Conservation (phyloP, 2,888 invertebrate genomes). For the Cactoblastis cactorum region DNA sequence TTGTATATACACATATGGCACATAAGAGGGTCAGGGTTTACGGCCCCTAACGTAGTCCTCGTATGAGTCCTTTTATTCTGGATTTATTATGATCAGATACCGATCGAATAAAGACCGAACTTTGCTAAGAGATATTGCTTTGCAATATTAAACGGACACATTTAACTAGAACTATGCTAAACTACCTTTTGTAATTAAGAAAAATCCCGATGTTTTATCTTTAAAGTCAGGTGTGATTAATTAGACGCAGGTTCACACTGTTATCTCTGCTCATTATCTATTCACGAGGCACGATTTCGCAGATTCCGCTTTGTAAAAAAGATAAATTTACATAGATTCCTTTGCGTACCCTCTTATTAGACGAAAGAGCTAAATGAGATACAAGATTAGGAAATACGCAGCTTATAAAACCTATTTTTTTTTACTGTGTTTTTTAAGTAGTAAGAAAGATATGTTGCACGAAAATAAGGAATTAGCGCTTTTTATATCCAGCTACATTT, state of each 20-base stretch:
- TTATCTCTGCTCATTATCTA: conserved; percentile 67
- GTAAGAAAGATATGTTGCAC: no score
- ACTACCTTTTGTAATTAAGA: conserved; percentile 5
- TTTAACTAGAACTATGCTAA: not conserved
- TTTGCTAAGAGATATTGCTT: no score
- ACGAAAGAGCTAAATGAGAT: not conserved
- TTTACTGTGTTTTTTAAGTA: no score
- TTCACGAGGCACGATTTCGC: conserved; percentile 58
- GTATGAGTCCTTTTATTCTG: no score
- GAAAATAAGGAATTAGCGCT: no score
- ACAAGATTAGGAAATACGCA: not conserved
- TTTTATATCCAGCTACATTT: no score
- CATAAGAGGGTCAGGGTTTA: no score
- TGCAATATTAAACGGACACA: not conserved
- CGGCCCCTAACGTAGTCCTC: no score
- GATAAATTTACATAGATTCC: conserved; percentile 39
- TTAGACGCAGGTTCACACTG: conserved; percentile 50
- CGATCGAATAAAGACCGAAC: no score
- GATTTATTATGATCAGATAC: no score
- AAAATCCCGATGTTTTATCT: not conserved
- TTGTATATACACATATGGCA: no score
- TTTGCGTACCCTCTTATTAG: not conserved
- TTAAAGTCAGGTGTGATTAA: conserved; percentile 50
- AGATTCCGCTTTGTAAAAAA: conserved; percentile 46
- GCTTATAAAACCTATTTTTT: not conserved